Evolutionary conservation across 2,888 invertebrate species (phyloP).

Genomic region (Himalopsyche tibetana): DNA sequence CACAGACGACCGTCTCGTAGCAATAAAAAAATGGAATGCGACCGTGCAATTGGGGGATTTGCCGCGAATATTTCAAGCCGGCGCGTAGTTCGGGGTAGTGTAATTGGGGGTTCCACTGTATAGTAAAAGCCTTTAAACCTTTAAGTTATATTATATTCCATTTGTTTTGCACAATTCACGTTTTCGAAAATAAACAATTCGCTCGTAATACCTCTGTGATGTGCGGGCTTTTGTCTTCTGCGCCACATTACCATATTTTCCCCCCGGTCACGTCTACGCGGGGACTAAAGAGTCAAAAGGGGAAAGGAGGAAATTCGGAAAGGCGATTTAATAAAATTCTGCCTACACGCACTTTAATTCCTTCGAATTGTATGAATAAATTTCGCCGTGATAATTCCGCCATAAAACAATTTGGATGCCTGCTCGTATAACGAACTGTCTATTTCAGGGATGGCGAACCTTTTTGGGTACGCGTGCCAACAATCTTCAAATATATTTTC

Average conservation of each 20-base stretch:
- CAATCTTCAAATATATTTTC: no score
- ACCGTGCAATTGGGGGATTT: no score
- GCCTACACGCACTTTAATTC: conserved; percentile 22
- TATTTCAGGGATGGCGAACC: no score
- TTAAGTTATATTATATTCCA: background rate
- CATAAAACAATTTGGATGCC: background rate
- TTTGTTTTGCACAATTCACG: background rate
- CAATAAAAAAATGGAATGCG: no score
- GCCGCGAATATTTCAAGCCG: no score
- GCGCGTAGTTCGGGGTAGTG: no score
- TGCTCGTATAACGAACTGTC: no score
- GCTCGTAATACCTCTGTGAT: background rate
- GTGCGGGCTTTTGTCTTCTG: background rate
- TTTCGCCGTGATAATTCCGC: background rate
- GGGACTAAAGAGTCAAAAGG: conserved; percentile 4
- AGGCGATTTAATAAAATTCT: conserved; percentile 10
- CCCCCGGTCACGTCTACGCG: conserved; percentile 6
- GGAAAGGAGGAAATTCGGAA: background rate
- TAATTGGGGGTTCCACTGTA: no score
- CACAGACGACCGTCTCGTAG: no score
- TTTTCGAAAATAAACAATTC: conserved; percentile 25
- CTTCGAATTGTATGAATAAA: conserved; percentile 20
- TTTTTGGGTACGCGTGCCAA: no score
- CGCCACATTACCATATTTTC: background rate
- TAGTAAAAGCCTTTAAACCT: no score